Base-by-base conservation (phyloP, 2,888 invertebrate genomes). In the Yponomeuta cagnagella region DNA sequence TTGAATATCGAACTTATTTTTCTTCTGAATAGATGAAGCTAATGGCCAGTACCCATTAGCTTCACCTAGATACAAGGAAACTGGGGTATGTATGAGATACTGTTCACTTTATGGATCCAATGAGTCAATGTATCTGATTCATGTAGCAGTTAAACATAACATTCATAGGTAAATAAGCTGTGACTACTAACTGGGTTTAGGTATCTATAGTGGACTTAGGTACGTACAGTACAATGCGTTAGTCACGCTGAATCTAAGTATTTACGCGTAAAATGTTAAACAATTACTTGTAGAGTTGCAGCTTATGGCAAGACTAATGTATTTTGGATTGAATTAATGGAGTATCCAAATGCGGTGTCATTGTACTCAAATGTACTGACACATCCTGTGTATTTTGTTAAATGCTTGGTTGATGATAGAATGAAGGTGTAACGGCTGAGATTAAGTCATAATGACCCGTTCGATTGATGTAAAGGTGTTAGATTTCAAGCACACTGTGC, bases 41-140 rank as follows among this genome's bases (percentile, higher is more conserved):
- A 23, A 23, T 23, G 23, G 23, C 23, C 23, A 23, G 23, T 23
- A 23, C 23, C 52, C 52, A 58, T 58, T 58, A 58, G 52, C 15
- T 15, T 58, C 52, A 58, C 52, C 52, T 15, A 58, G 52, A 58
- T 58, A 58, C 12, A 12, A 58, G 52, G 52, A 58, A 58, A 58
- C 52, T 12, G 52, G 52, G 52, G 52, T 58, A 58, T 58, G 52
- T 58, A 58, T 58, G 52, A 58, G 52, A 58, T 58, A 58, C 52
- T 58, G 52, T 15, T 12, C 15, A 15, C 52, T 12, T 58, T 58
- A 58, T 15, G 52, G 52, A 58, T 58, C 15, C 15, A 15, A 58
- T 58, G 52, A 58, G 52, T 58, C 52, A 58, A 58, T 58, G 52
- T 58, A 15, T 58, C 52, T 58, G 52, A 58, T 58, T 58, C 52